phyloP scores from a whole-genome alignment of 2,888 invertebrate species.

The Hyalella azteca region DNA sequence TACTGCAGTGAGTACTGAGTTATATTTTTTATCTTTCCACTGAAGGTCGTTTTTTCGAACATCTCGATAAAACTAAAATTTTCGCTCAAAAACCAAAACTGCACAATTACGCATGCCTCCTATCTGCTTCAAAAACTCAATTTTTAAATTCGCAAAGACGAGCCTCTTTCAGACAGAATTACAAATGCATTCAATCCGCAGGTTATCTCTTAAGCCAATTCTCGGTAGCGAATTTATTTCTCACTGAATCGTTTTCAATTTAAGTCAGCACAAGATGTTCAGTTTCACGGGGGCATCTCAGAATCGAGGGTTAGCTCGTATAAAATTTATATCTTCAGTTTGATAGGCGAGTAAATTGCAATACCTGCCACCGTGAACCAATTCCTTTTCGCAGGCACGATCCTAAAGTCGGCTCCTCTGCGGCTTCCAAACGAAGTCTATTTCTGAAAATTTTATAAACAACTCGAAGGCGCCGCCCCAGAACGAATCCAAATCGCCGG shows the following conservation, averaged over 20 bases:
- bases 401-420: background rate
- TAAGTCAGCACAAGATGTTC: background rate
- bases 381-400: background rate
- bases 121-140: too few relatives aligned
- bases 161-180: background rate
- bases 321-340: conserved; percentile 14
- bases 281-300: background rate
- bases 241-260: background rate
- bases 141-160: conserved; percentile 10
- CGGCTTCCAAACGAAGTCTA: background rate
- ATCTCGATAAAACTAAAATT: too few relatives aligned
- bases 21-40: too few relatives aligned
- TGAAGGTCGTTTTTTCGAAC: too few relatives aligned
- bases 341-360: conserved; percentile 24
- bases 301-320: conserved; percentile 24
- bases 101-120: too few relatives aligned
- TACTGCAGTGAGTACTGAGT: too few relatives aligned
- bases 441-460: conserved; percentile 32
- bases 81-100: too few relatives aligned
- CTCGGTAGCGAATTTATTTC: conserved; percentile 10
- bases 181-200: background rate
- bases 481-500: too few relatives aligned
- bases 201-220: conserved; percentile 1
- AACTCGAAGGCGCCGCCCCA: too few relatives aligned
- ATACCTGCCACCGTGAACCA: conserved; percentile 27